These are phyloP conservation scores for Procambarus virginalis DNA, from an alignment of 1,140 invertebrate species.

Conservation along the genomic window DNA sequence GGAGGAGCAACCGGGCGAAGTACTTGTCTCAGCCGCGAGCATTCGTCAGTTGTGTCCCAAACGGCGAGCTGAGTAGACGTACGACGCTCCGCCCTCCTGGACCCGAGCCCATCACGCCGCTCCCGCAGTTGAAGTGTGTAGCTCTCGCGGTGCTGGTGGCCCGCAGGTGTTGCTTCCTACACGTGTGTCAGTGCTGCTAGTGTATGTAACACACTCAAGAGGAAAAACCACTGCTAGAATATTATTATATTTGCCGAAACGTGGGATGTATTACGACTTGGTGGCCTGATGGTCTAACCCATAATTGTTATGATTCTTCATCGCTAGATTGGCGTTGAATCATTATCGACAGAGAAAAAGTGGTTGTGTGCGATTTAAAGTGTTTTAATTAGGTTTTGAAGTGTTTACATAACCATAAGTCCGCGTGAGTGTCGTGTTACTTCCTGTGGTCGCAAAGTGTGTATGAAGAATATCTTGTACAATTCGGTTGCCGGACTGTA, in stretches of 20 bases:
- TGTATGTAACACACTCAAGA: neutral
- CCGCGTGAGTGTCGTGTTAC: neutral
- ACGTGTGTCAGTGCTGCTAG: slow-evolving; percentile 9
- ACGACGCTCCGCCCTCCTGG: neutral
- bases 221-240: neutral
- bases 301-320: neutral
- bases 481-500: slow-evolving; percentile 53
- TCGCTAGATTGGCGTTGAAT: neutral
- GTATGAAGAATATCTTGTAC: slow-evolving; percentile 34
- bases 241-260: neutral
- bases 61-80: slow-evolving; percentile 11
- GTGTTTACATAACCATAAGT: neutral
- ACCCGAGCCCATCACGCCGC: neutral
- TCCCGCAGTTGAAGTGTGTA: neutral
- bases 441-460: neutral
- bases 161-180: slow-evolving; percentile 16
- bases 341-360: neutral
- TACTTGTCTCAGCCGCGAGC: neutral
- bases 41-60: neutral
- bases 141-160: neutral
- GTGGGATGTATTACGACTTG: neutral
- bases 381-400: neutral
- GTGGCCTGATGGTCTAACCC: neutral
- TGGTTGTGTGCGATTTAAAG: slow-evolving; percentile 8
- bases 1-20: neutral